Percentiles rank a stretch among this genome's conserved stretches.
Evolutionary conservation across 1,140 invertebrate species (phyloP).

Genomic region (Pectinophora gossypiella): DNA sequence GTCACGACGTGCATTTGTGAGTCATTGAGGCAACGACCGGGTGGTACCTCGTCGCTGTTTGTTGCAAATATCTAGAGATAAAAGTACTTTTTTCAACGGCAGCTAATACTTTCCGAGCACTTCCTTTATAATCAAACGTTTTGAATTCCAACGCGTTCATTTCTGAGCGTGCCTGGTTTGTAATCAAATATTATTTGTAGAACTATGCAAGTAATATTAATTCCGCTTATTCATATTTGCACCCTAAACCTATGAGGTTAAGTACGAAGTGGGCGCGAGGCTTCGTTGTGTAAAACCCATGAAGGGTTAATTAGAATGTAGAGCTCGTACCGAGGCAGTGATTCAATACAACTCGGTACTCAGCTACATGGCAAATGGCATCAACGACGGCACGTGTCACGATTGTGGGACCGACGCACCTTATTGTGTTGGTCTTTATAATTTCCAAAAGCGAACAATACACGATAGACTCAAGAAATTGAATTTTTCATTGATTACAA

Average conservation of each 20-base stretch:
- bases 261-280: background rate
- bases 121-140: background rate
- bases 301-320: slow-evolving; percentile 51
- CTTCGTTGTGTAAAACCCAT: slow-evolving; percentile 24
- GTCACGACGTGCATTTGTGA: slow-evolving; percentile 34
- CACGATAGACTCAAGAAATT: background rate
- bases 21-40: slow-evolving; percentile 54
- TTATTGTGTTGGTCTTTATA: background rate
- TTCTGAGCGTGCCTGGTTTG: background rate
- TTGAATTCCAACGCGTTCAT: slow-evolving; percentile 3
- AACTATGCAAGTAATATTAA: slow-evolving; percentile 1
- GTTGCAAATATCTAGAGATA: background rate
- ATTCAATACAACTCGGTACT: slow-evolving; percentile 40
- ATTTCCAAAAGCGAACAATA: background rate
- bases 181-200: slow-evolving; percentile 1
- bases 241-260: background rate
- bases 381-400: slow-evolving; percentile 40
- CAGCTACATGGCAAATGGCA: slow-evolving; percentile 20
- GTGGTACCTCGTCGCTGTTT: slow-evolving; percentile 14
- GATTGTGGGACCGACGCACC: slow-evolving; percentile 19
- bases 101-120: too few species aligned
- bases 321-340: slow-evolving; percentile 29
- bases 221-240: background rate
- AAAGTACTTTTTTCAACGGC: too few species aligned
- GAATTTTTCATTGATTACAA: too few species aligned